phyloP scores from a whole-genome alignment of 2,888 invertebrate genomes.

The Netelia fuscicornis region DNA sequence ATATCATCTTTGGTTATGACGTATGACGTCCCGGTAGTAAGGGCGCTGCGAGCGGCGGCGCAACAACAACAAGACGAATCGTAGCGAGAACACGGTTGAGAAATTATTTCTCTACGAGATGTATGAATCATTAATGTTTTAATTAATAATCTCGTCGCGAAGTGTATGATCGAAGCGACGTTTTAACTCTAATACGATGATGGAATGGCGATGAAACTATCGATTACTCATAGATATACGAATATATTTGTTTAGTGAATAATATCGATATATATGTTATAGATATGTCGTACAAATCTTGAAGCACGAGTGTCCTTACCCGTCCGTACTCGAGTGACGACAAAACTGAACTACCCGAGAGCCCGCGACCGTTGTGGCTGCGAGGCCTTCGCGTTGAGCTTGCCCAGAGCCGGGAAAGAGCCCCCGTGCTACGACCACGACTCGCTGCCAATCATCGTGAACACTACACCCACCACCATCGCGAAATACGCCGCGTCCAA shows the following conservation, averaged over 20 bases:
- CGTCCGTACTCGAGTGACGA: constrained; percentile 56
- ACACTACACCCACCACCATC: constrained; percentile 32
- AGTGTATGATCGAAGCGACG: too few relatives aligned
- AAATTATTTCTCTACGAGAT: too few relatives aligned
- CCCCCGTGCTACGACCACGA: constrained; percentile 13
- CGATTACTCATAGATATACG: too few relatives aligned
- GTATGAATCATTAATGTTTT: too few relatives aligned
- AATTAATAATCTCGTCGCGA: too few relatives aligned
- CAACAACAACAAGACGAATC: too few relatives aligned
- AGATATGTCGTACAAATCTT: background rate
- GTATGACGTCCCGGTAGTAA: background rate
- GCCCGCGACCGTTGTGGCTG: background rate
- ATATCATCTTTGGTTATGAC: background rate
- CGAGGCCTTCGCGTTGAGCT: constrained; percentile 26
- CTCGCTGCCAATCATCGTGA: constrained; percentile 51
- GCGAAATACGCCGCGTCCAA: background rate
- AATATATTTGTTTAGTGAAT: background rate
- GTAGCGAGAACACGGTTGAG: too few relatives aligned
- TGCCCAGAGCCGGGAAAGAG: background rate
- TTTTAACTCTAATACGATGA: too few relatives aligned
- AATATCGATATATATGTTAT: background rate
- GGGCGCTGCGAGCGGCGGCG: too few relatives aligned
- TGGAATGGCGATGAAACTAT: too few relatives aligned
- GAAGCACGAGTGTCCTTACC: constrained; percentile 40
- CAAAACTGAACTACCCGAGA: constrained; percentile 46